Conservation (phyloP, 1,140 invertebrate genomes). For the Polypedilum pembai region DNA sequence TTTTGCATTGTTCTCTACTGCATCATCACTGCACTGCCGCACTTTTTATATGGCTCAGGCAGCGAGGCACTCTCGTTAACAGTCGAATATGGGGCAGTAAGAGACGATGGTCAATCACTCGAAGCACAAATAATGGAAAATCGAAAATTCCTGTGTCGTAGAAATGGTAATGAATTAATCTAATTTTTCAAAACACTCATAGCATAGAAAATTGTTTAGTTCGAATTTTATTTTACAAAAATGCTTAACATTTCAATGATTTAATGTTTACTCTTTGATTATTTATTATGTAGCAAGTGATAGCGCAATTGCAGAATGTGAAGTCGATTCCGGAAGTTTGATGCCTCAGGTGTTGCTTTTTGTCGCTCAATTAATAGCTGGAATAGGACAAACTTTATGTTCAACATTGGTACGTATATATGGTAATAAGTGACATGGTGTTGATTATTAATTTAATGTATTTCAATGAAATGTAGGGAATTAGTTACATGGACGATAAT, state of each 20-base stretch:
- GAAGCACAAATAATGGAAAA: slow-evolving; percentile 39
- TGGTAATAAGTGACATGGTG: too few relatives aligned
- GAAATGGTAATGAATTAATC: slow-evolving; percentile 30
- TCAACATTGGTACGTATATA: slow-evolving; percentile 44
- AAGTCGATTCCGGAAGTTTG: slow-evolving; percentile 46
- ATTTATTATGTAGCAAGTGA: neutral
- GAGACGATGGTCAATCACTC: slow-evolving; percentile 40
- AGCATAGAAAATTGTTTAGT: neutral
- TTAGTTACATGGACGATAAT: slow-evolving; percentile 57
- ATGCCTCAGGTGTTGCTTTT: slow-evolving; percentile 50
- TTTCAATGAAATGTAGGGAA: slow-evolving; percentile 37
- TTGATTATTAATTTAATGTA: too few relatives aligned
- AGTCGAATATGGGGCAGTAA: slow-evolving; percentile 46
- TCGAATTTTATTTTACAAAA: slow-evolving; percentile 27
- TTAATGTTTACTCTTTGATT: too few relatives aligned
- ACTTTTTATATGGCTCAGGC: slow-evolving; percentile 58
- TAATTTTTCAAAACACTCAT: neutral
- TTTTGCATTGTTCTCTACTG: slow-evolving; percentile 56
- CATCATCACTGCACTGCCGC: slow-evolving; percentile 56
- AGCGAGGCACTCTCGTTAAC: slow-evolving; percentile 54
- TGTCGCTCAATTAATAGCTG: slow-evolving; percentile 51
- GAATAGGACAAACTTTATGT: slow-evolving; percentile 51
- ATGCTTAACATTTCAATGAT: slow-evolving; percentile 29
- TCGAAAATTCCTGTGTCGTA: slow-evolving; percentile 35
- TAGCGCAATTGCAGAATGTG: slow-evolving; percentile 40